Conservation (phyloP, 2,888 invertebrate species). For the Atrina japonica region DNA sequence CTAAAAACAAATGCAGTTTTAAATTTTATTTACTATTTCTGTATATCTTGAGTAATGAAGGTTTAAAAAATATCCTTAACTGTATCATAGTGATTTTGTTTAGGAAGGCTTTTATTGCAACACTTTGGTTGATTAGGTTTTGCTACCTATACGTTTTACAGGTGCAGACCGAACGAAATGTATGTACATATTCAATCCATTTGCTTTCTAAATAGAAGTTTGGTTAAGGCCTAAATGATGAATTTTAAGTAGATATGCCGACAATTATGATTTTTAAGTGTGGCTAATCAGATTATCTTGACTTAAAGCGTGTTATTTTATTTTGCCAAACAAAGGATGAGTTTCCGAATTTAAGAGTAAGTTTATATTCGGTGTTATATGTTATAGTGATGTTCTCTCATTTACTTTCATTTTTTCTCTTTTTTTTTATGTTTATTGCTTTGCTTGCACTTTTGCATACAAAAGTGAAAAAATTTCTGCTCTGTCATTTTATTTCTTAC, state of each 20-base stretch:
- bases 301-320: too few species aligned
- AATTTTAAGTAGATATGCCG: not conserved
- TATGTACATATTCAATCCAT: slow-evolving; percentile 9
- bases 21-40: too few species aligned
- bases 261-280: too few species aligned
- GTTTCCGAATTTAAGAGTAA: slow-evolving; percentile 29
- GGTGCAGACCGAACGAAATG: slow-evolving; percentile 31
- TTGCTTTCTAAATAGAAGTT: too few species aligned
- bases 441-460: not conserved
- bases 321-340: slow-evolving; percentile 15
- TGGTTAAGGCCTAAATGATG: not conserved
- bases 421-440: not conserved
- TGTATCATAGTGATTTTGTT: too few species aligned
- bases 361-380: not conserved
- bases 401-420: not conserved
- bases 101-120: too few species aligned
- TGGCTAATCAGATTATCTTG: too few species aligned
- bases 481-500: not conserved
- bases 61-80: too few species aligned
- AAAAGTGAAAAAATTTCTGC: too few species aligned
- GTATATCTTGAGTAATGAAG: too few species aligned
- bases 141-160: slow-evolving; percentile 19
- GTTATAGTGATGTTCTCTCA: not conserved
- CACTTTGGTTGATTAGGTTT: too few species aligned
- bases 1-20: too few species aligned